Evolutionary conservation across 1,140 invertebrate species (phyloP).

Genomic region (Telenomus remus): DNA sequence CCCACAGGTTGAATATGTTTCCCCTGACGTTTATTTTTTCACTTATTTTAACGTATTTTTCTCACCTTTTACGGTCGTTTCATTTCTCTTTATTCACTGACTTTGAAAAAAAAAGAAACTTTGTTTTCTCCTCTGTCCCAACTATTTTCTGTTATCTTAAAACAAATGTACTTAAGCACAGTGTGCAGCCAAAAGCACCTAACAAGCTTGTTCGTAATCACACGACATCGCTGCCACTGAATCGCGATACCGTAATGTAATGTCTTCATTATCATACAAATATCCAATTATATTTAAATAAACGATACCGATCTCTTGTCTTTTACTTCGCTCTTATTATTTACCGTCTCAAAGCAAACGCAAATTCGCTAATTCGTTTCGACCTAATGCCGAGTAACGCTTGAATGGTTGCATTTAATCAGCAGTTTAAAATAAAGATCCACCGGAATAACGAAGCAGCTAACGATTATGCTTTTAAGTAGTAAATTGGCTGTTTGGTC

Average conservation of each 20-base stretch:
- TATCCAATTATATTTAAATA: constrained; percentile 25
- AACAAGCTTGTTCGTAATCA: constrained; percentile 57
- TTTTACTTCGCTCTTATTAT: no score
- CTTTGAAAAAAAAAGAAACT: not conserved
- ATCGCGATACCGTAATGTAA: constrained; percentile 34
- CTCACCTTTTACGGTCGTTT: no score
- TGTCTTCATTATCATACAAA: constrained; percentile 21
- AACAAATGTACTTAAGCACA: constrained; percentile 59
- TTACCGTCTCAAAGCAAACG: no score
- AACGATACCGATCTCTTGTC: not conserved
- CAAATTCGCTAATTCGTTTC: no score
- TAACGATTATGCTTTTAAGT: constrained; percentile 5
- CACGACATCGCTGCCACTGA: constrained; percentile 50
- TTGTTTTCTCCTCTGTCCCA: constrained; percentile 7
- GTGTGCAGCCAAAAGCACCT: constrained; percentile 65
- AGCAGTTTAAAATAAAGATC: not conserved
- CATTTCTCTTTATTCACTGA: no score
- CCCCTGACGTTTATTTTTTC: no score
- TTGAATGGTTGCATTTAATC: no score
- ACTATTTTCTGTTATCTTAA: constrained; percentile 27
- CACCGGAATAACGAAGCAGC: not conserved
- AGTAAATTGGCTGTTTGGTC: not conserved
- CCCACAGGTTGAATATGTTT: no score
- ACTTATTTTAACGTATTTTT: no score
- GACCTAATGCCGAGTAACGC: no score